Evolutionary conservation across 2,797 vertebrate genomes (phyloP), one percentile per base, ranked within the genome.

Genomic region (Brachymystax lenok): DNA sequence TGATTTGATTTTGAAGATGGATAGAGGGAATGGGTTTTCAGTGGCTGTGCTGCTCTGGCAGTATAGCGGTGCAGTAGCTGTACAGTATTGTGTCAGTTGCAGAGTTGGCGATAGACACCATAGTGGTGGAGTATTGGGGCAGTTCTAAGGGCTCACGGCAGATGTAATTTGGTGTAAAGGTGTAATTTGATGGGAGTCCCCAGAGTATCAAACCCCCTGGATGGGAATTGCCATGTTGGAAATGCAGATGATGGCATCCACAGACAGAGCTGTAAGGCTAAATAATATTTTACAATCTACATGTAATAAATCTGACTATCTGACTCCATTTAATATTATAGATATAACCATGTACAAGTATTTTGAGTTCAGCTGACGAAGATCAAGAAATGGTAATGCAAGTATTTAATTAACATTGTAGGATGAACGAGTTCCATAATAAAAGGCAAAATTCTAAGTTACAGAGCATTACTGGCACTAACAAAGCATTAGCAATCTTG

Each of bases 11-110:
- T 30, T 35, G 35, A 35, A 35, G 35, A 40, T n/a, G 85, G 87
- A 92, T 83, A 90, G 90, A 92, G 85, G 79, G 86, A 92, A 91
- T 90, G 79, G 82, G 88, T 87, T 92, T 87, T 88, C 79, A 86
- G 83, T 89, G 90, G 86, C 76, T 81, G 83, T 84, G 85, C 80
- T 75, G 74, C 80, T 80, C 64, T 85, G 83, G 87, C 87, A 87
- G 89, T 90, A 87, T 74, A 73, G 40, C 24, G 66, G 71, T 52
- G 74, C 78, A 85, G 85, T 64, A 82, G 83, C 54, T 79, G 81
- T n/a, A 35, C 84, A 83, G 83, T 80, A 85, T 85, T 90, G 13
- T 59, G 87, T 91, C 88, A 89, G 84, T 75, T 80, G 78, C 64
- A 86, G 84, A 6, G n/a, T 30, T 69, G 16, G 66, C 19, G 66